These are phyloP conservation scores for Steatocranus sp. DNA, from an alignment of 2,797 vertebrate genomes.

Conservation along the genomic window DNA sequence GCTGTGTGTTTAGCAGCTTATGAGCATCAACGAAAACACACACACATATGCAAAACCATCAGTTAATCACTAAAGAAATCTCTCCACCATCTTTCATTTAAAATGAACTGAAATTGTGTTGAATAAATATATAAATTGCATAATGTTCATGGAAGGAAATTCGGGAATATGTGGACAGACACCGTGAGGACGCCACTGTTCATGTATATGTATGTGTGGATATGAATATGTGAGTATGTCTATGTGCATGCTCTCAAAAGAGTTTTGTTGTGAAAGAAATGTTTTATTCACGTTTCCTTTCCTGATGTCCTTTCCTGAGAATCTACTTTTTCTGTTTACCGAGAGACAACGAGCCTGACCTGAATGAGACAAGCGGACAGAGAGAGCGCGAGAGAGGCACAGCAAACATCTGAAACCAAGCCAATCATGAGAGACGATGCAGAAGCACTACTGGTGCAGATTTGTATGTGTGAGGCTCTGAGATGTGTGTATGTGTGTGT, in stretches of 20 bases:
- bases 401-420: conserved; percentile 5
- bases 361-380: not conserved
- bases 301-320: not conserved
- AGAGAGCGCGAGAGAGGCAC: not conserved
- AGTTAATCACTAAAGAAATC: conserved; percentile 10
- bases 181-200: not conserved
- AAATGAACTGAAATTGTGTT: not conserved
- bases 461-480: not conserved
- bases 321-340: conserved; percentile 2
- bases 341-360: conserved; percentile 22
- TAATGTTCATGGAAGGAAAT: not conserved
- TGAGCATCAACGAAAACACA: not conserved
- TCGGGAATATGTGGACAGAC: not conserved
- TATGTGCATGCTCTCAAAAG: not conserved
- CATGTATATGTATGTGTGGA: not conserved
- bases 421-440: not conserved
- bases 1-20: conserved; percentile 36
- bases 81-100: not conserved
- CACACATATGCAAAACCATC: not conserved
- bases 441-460: not conserved
- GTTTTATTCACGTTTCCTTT: conserved; percentile 30
- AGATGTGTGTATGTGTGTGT: not conserved
- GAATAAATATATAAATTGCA: not conserved
- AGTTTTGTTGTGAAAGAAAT: not conserved
- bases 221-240: not conserved